Conservation (phyloP, 2,888 invertebrate species). For the Zygaena filipendulae region DNA sequence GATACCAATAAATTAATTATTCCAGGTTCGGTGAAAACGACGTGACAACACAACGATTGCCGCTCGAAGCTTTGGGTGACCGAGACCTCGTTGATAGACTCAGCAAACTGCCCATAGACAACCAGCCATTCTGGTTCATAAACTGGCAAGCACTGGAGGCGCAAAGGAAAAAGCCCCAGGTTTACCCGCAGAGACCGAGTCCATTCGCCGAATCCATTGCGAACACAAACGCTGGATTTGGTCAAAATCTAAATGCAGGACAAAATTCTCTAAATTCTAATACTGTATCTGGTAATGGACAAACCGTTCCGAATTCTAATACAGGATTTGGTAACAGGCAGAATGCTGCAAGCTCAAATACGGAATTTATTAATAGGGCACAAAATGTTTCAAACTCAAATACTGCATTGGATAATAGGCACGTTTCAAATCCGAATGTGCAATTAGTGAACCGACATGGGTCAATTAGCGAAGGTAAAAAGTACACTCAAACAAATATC, state of each 20-base stretch:
- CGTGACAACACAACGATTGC: slow-evolving; percentile 51
- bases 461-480: too few species aligned
- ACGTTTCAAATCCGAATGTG: too few species aligned
- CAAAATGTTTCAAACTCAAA: too few species aligned
- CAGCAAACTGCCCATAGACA: slow-evolving; percentile 72
- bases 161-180: slow-evolving; percentile 52
- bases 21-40: slow-evolving; percentile 41
- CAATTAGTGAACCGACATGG: too few species aligned
- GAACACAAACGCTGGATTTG: neutral
- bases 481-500: too few species aligned
- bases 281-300: too few species aligned
- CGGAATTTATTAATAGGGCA: too few species aligned
- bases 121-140: slow-evolving; percentile 78
- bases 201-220: slow-evolving; percentile 23
- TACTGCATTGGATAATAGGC: too few species aligned
- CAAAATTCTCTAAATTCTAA: slow-evolving; percentile 2
- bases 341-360: too few species aligned
- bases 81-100: slow-evolving; percentile 70
- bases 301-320: too few species aligned
- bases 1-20: too few species aligned
- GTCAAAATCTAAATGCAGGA: slow-evolving; percentile 10
- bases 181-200: slow-evolving; percentile 39
- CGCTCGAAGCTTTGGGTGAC: slow-evolving; percentile 76
- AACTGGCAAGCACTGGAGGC: slow-evolving; percentile 75
- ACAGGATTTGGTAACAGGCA: slow-evolving; percentile 1